These are phyloP conservation scores for Drosophila dunni DNA, from an alignment of 1,140 invertebrate species.

Conservation along the genomic window DNA sequence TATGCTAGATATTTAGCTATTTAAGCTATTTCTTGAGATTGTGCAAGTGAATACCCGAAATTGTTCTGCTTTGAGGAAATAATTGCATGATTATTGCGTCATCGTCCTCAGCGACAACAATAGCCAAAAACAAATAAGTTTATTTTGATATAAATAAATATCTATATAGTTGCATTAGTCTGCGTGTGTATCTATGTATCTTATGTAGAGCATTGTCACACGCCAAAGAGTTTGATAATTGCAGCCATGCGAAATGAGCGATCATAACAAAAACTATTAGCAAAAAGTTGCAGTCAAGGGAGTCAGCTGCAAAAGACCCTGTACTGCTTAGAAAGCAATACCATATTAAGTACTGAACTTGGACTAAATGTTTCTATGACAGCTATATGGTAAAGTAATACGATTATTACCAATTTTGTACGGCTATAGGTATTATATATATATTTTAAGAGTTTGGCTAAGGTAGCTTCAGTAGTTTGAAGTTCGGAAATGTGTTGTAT, in stretches of 20 bases:
- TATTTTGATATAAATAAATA: neutral
- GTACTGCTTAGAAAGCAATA: too few species aligned
- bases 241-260: conserved; percentile 29
- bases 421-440: too few species aligned
- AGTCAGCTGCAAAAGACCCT: too few species aligned
- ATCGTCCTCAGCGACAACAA: conserved; percentile 30
- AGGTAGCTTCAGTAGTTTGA: too few species aligned
- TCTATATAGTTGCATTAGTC: conserved; percentile 3
- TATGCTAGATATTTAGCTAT: conserved; percentile 28
- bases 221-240: conserved; percentile 45
- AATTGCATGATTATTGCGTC: conserved; percentile 56
- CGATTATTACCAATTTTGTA: too few species aligned
- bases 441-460: too few species aligned
- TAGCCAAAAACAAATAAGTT: conserved; percentile 12
- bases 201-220: conserved; percentile 45
- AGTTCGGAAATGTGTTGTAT: too few species aligned
- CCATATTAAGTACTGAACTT: too few species aligned
- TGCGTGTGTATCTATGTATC: neutral
- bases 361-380: too few species aligned
- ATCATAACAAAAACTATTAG: conserved; percentile 30
- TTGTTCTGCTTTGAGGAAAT: conserved; percentile 49
- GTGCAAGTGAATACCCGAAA: conserved; percentile 42
- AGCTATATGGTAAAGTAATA: too few species aligned
- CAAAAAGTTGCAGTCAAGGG: neutral
- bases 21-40: conserved; percentile 29